Evolutionary conservation across 2,888 invertebrate genomes (phyloP).

Genomic region (Agonopterix arenella): DNA sequence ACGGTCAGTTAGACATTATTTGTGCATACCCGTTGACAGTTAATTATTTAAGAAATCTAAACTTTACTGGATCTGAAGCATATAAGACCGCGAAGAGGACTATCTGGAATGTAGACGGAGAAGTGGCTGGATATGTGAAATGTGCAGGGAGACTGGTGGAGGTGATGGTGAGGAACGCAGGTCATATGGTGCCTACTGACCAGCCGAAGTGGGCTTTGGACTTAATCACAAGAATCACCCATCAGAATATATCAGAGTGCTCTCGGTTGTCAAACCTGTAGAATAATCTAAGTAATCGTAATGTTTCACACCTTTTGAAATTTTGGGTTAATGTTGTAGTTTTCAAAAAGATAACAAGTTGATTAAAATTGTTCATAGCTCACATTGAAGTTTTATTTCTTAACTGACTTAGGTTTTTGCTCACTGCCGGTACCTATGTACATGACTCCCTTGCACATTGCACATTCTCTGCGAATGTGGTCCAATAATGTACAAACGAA

Average conservation of each 20-base stretch:
- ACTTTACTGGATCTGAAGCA: slow-evolving; percentile 72
- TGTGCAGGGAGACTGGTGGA: slow-evolving; percentile 77
- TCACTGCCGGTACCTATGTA: no score
- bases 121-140: slow-evolving; percentile 80
- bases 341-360: no score
- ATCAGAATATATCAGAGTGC: slow-evolving; percentile 5
- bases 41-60: slow-evolving; percentile 79
- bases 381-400: no score
- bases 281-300: no score
- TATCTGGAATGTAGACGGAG: slow-evolving; percentile 75
- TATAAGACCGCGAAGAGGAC: slow-evolving; percentile 75
- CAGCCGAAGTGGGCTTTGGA: slow-evolving; percentile 81
- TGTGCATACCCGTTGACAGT: slow-evolving; percentile 86
- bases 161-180: slow-evolving; percentile 80
- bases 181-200: slow-evolving; percentile 82
- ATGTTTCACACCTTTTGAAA: no score
- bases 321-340: no score
- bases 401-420: no score
- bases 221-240: slow-evolving; percentile 77
- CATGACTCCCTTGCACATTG: no score
- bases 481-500: no score
- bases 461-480: no score
- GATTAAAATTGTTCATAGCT: no score
- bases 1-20: slow-evolving; percentile 89
- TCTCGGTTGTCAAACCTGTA: neutral